Evolutionary conservation across 2,888 invertebrate species (phyloP).

Genomic region (Linyphia triangularis): DNA sequence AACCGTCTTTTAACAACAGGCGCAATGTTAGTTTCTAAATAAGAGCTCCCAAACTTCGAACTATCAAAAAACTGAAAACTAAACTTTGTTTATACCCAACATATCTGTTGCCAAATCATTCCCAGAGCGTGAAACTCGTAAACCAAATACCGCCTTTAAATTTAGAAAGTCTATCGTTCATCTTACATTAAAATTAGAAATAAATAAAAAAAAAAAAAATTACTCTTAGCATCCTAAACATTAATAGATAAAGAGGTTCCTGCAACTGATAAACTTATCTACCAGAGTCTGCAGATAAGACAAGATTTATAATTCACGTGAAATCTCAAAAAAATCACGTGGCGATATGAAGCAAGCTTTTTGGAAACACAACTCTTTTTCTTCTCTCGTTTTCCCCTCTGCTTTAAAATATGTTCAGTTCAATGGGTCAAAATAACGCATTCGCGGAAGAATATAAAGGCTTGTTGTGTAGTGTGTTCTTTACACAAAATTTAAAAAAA

Average conservation of each 20-base stretch:
- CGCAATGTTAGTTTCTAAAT: too few relatives aligned
- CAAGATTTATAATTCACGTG: neutral
- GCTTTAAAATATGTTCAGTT: constrained; percentile 8
- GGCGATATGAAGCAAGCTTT: neutral
- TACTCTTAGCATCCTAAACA: too few relatives aligned
- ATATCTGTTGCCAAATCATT: neutral
- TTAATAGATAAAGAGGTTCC: too few relatives aligned
- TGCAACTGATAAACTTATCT: neutral
- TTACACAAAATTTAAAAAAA: too few relatives aligned
- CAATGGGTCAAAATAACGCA: constrained; percentile 25
- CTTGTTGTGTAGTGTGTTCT: neutral
- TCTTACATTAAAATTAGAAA: constrained; percentile 42
- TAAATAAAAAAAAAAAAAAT: neutral
- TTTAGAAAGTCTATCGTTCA: constrained; percentile 29
- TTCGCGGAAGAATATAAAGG: neutral
- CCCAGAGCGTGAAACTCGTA: constrained; percentile 4
- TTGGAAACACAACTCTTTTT: too few relatives aligned
- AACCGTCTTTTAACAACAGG: too few relatives aligned
- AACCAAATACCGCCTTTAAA: constrained; percentile 22
- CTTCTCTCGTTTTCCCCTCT: too few relatives aligned
- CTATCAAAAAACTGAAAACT: too few relatives aligned
- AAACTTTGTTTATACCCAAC: too few relatives aligned
- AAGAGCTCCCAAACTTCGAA: too few relatives aligned
- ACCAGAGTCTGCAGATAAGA: neutral
- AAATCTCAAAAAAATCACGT: neutral